A percentile compares a stretch with the other conserved stretches of the same genome.
These are phyloP conservation scores for Drosophila incognita DNA, from an alignment of 2,888 invertebrate species.

Conservation along the genomic window DNA sequence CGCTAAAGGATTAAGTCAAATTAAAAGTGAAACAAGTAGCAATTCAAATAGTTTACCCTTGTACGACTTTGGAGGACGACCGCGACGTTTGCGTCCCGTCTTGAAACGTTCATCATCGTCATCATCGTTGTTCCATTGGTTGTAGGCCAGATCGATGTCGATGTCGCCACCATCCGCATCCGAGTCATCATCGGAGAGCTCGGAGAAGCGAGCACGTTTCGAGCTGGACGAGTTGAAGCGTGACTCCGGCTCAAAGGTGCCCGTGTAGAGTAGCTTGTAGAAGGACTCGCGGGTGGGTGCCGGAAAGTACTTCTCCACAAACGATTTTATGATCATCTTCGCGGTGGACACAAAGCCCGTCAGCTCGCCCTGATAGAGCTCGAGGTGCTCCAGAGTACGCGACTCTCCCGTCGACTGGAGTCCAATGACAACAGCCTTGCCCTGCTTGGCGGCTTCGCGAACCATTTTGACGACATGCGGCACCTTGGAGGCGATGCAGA, in stretches of 20 bases:
- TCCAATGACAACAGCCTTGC: slow-evolving; percentile 99
- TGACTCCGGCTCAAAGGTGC: slow-evolving; percentile 51
- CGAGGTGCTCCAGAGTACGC: slow-evolving; percentile 97
- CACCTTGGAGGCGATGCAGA: slow-evolving; percentile 99
- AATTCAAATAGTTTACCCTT: slow-evolving; percentile 43
- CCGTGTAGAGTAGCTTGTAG: slow-evolving; percentile 87
- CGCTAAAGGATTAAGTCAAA: slow-evolving; percentile 16
- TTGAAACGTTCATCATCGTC: slow-evolving; percentile 47
- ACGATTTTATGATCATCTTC: slow-evolving; percentile 94
- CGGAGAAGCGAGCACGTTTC: slow-evolving; percentile 41
- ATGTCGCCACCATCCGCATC: slow-evolving; percentile 85
- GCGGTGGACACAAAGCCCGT: slow-evolving; percentile 98
- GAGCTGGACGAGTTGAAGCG: slow-evolving; percentile 15
- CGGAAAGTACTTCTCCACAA: slow-evolving; percentile 99
- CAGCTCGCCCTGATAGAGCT: slow-evolving; percentile 97
- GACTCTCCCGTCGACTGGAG: slow-evolving; percentile 99
- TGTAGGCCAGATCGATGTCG: slow-evolving; percentile 25
- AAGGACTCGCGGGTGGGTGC: slow-evolving; percentile 95
- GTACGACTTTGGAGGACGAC: slow-evolving; percentile 76
- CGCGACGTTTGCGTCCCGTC: slow-evolving; percentile 54
- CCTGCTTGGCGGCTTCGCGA: slow-evolving; percentile 94
- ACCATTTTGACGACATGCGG: slow-evolving; percentile 91
- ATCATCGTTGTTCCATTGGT: slow-evolving; percentile 32
- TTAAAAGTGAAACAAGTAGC: not conserved
- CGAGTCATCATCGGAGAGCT: slow-evolving; percentile 62